Evolutionary conservation across 2,888 invertebrate genomes (phyloP), one percentile per base, ranked within the genome.

Genomic region (Odiellus spinosus): DNA sequence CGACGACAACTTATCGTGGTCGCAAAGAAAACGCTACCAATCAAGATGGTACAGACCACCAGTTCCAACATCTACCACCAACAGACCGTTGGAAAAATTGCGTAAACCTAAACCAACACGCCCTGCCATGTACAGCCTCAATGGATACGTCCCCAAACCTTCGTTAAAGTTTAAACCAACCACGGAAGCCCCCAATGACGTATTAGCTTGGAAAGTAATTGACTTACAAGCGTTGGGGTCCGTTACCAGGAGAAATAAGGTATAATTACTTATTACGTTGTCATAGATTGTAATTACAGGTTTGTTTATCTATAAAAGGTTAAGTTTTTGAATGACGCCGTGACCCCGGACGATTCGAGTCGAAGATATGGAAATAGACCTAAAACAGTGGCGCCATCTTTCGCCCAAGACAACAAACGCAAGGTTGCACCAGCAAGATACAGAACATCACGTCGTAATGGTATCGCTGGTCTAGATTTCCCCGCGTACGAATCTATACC

Each of bases 401-500:
- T 8, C 8, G 5, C 26, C 5, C 5, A 26, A 26, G 8, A 26
- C 26, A 26, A 26, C 26, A 26, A 26, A 8, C 26, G 26, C 26
- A 26, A 26, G 8, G 8, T 8, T 4, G 5, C 26, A 26, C 26
- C 26, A 6, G 26, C 5, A 8, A 4, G 26, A 26, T 26, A 26
- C 26, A 26, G 26, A 8, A 26, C 26, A 26, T 26, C 8, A 6
- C 26, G 8, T 8, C 4, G 26, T 6, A 26, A 26, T 8, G 26
- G 26, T 26, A 26, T 26, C 26, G 26, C 26, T 8, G 26, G 26
- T 6, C 26, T 26, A 8, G 85, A 86, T 66, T 86, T 77, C 67
- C 86, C 86, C 1, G 70, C 83, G 44, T 84, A 77, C 65, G 80
- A 80, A 61, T 67, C 51, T 41, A 57, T 57, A 15, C 57, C 57